A percentile compares a stretch with the other conserved stretches of the same genome.
phyloP scores from a whole-genome alignment of 2,113 vertebrate species.

The Machaerirhynchus nigripectus region DNA sequence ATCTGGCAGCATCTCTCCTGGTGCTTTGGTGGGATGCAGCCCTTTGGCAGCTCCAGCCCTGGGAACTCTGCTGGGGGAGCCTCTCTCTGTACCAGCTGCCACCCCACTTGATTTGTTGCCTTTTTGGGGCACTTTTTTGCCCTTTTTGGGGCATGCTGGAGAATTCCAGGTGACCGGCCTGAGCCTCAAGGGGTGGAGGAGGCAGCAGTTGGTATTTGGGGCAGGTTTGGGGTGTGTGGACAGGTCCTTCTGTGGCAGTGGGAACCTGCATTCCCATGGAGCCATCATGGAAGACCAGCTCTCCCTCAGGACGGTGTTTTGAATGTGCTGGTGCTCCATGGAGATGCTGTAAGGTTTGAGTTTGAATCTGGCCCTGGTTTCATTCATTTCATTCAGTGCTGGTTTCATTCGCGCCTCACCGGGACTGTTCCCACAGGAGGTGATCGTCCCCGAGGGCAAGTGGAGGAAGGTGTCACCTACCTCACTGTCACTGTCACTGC shows the following conservation, averaged over 20 bases:
- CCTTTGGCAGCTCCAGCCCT: neutral
- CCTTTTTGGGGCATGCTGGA: neutral
- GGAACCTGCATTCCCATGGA: neutral
- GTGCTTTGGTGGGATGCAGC: neutral
- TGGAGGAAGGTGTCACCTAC: constrained; percentile 86
- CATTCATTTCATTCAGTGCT: too few species aligned
- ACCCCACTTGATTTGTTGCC: fast-evolving
- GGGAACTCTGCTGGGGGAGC: fast-evolving
- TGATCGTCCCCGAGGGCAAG: constrained; percentile 85
- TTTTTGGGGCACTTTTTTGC: neutral
- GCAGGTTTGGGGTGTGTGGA: fast-evolving
- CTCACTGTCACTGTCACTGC: constrained; percentile 82
- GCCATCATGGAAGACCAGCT: neutral
- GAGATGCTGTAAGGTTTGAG: neutral
- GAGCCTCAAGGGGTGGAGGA: neutral
- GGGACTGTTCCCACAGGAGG: constrained; percentile 68
- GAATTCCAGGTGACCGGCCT: fast-evolving
- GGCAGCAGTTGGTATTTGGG: neutral
- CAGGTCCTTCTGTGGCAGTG: neutral
- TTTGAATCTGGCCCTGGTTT: neutral
- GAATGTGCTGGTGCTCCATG: neutral
- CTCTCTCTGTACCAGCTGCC: neutral
- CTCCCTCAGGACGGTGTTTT: neutral
- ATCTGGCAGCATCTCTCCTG: neutral
- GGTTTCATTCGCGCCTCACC: neutral